Evolutionary conservation across 2,113 vertebrate species (phyloP).

Genomic region (Monopterus albus): DNA sequence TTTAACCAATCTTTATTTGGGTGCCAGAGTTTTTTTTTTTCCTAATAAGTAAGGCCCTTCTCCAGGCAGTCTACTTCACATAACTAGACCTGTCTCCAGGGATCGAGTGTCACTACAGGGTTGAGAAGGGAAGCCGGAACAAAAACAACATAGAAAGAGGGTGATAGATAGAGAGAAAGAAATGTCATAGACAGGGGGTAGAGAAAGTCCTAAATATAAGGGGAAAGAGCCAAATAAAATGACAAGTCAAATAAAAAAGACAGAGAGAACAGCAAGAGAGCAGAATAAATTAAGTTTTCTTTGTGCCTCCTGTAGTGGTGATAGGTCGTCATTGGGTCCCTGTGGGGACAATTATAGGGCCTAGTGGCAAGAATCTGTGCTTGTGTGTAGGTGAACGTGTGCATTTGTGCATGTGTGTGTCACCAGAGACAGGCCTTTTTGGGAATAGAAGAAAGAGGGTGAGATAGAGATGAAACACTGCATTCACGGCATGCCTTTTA

Average conservation of each 20-base stretch:
- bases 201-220: slow-evolving; percentile 33
- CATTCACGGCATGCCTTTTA: slow-evolving; percentile 1
- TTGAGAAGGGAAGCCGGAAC: slow-evolving; percentile 21
- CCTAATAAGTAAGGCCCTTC: slow-evolving; percentile 33
- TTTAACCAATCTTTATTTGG: neutral
- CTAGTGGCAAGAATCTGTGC: slow-evolving; percentile 37
- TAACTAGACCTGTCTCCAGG: slow-evolving; percentile 36
- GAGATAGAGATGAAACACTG: slow-evolving; percentile 6
- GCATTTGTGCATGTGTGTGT: slow-evolving; percentile 15
- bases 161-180: slow-evolving; percentile 20
- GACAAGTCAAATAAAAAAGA: slow-evolving; percentile 57
- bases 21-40: slow-evolving; percentile 10
- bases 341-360: slow-evolving; percentile 77
- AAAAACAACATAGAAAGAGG: slow-evolving; percentile 19
- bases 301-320: slow-evolving; percentile 54
- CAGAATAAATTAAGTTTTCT: slow-evolving; percentile 61
- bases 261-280: slow-evolving; percentile 28
- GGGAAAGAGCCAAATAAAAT: slow-evolving; percentile 47
- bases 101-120: slow-evolving; percentile 41
- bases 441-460: slow-evolving; percentile 19
- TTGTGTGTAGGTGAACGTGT: slow-evolving; percentile 21
- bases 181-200: slow-evolving; percentile 25
- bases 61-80: slow-evolving; percentile 37
- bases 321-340: slow-evolving; percentile 69
- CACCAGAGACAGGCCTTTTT: slow-evolving; percentile 35